Percentiles rank a stretch among this genome's conserved stretches.
These are phyloP conservation scores for Colius striatus DNA, from an alignment of 2,113 vertebrate genomes.

Conservation along the genomic window DNA sequence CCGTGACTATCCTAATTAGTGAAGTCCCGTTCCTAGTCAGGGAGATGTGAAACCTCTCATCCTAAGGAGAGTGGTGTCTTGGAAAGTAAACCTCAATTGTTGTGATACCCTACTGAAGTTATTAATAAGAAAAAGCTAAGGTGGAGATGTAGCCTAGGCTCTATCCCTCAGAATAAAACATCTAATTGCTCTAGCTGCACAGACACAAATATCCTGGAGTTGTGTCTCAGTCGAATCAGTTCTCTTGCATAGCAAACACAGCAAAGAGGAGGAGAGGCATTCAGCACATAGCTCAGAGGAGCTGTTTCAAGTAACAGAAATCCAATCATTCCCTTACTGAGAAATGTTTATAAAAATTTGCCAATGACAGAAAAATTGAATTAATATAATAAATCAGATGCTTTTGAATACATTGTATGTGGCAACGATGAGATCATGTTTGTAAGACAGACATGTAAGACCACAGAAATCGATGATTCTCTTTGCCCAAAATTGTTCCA, in stretches of 20 bases:
- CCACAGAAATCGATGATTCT: not conserved
- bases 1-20: not conserved
- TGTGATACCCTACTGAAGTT: not conserved
- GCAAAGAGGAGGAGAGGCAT: not conserved
- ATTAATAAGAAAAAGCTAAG: not conserved
- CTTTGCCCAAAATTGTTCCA: not conserved
- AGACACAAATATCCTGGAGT: not conserved
- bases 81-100: not conserved
- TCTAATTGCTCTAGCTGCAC: not conserved
- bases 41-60: fast-evolving
- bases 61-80: not conserved
- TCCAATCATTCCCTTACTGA: not conserved
- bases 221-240: not conserved
- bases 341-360: not conserved
- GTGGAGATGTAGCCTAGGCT: not conserved
- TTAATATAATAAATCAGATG: not conserved
- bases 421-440: not conserved
- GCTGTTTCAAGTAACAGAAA: not conserved
- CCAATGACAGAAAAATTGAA: not conserved
- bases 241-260: not conserved
- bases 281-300: not conserved
- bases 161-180: not conserved
- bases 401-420: not conserved
- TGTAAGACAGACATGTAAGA: not conserved
- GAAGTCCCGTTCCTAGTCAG: not conserved